Evolutionary conservation across 2,113 vertebrate genomes (phyloP).

Genomic region (Phyllopteryx taeniolatus): DNA sequence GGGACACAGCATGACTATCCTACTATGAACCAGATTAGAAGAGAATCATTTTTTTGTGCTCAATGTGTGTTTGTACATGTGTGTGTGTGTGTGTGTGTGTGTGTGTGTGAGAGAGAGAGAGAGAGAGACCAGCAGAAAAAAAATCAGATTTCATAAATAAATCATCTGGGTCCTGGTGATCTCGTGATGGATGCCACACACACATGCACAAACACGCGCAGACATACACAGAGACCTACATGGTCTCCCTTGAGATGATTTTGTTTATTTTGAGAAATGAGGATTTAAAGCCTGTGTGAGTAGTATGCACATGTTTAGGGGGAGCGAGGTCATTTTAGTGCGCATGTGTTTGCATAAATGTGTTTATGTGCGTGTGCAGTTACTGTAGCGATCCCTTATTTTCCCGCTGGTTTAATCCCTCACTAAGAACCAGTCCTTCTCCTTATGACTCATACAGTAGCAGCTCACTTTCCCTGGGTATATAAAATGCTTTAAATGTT

Average conservation of each 20-base stretch:
- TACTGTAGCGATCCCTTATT: constrained; percentile 31
- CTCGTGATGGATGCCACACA: constrained; percentile 25
- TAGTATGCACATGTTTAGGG: constrained; percentile 33
- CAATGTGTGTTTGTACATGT: constrained; percentile 18
- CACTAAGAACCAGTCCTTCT: constrained; percentile 26
- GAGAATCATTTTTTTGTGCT: constrained; percentile 42
- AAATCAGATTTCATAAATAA: constrained; percentile 72
- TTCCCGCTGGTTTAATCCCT: constrained; percentile 47
- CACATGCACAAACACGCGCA: constrained; percentile 16
- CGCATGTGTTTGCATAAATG: constrained; percentile 8
- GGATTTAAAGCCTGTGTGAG: constrained; percentile 43
- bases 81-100: constrained; percentile 7
- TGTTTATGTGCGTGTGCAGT: constrained; percentile 20
- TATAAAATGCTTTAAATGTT: constrained; percentile 18
- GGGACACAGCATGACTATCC: constrained; percentile 6
- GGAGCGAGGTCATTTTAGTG: constrained; percentile 20
- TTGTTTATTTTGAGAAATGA: constrained; percentile 55
- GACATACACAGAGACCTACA: constrained; percentile 14
- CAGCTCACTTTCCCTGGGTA: constrained; percentile 39
- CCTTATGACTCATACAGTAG: constrained; percentile 51
- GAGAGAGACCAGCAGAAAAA: constrained; percentile 50
- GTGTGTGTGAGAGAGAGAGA: not conserved
- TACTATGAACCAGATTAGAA: constrained; percentile 4
- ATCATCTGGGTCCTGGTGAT: constrained; percentile 55
- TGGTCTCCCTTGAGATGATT: constrained; percentile 37